Evolutionary conservation across 2,888 invertebrate genomes (phyloP), one percentile per base, ranked within the genome.

Genomic region (Acrocera orbiculus): DNA sequence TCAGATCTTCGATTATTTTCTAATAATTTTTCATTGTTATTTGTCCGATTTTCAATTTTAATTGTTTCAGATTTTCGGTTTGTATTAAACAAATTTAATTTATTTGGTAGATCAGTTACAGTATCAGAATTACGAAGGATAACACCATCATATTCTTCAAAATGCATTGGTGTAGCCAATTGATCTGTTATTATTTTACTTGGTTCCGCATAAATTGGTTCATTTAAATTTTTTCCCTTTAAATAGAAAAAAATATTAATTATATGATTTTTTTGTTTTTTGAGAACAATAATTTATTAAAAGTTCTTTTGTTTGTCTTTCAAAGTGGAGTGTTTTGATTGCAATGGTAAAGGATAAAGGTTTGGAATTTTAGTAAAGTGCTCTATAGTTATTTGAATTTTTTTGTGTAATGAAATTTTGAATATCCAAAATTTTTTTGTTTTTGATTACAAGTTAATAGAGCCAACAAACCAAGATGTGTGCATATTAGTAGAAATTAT

Each of bases 151-250:
- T 39, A 40, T 27, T 44, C 44, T 10, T 43, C 41, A 24, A 43
- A 44, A 34, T 43, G 41, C 34, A 41, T 29, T 31, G 28, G 7
- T 4, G 30, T 25, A 17, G 32, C 28, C 8, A 20, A 15, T 14
- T 30, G 24, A 11, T 5, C 6, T 17, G 19, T n/a, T 5, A 32
- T 9, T 15, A 17, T 15, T 36, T 45, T 45, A 23, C 36, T 43
- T 14, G 45, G 45, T 26, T 45, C 45, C 5, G 45, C 45, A 37
- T 45, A 45, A 23, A 45, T 43, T 4, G 45, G 45, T 35, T 45
- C 45, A 5, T 37, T 30, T 30, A 42, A 33, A 29, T 39, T 42
- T 32, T 42, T 43, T 10, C 26, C 34, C 44, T 40, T 19, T 8
- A 32, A 36, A 33, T 34, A 37, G 13, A 15, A 15, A 16, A 19